Conservation (phyloP, 2,113 vertebrate species). For the Hirundichthys speculiger region DNA sequence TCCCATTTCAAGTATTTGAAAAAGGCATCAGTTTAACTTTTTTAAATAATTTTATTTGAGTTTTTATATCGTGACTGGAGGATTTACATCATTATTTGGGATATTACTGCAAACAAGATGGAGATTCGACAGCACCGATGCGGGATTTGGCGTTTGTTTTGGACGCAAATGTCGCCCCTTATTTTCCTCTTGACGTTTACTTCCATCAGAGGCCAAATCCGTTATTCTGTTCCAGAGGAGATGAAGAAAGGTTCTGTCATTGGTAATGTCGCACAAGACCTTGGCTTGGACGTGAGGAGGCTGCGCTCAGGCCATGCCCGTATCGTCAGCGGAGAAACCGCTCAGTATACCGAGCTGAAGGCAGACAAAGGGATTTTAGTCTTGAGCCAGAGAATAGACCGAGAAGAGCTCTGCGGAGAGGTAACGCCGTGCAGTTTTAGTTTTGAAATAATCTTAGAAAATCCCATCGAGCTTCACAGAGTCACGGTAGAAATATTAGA, state of each 20-base stretch:
- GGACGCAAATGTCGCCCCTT: too few species aligned
- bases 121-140: too few species aligned
- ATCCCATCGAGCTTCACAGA: conserved; percentile 62
- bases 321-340: conserved; percentile 39
- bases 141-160: too few species aligned
- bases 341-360: conserved; percentile 43
- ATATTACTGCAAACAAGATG: too few species aligned
- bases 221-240: conserved; percentile 62
- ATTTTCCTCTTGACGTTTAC: not conserved
- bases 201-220: conserved; percentile 46
- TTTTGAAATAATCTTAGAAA: conserved; percentile 67
- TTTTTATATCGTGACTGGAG: too few species aligned
- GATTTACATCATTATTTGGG: too few species aligned
- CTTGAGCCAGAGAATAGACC: conserved; percentile 60
- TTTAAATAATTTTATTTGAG: too few species aligned
- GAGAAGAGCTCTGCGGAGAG: conserved; percentile 64
- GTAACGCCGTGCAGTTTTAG: conserved; percentile 57
- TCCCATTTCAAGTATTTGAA: too few species aligned
- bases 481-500: conserved; percentile 66
- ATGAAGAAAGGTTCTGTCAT: conserved; percentile 53
- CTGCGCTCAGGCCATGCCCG: conserved; percentile 48
- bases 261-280: conserved; percentile 63
- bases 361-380: conserved; percentile 60
- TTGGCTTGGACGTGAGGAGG: conserved; percentile 50
- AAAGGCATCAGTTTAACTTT: too few species aligned